Evolutionary conservation across 2,113 vertebrate species (phyloP), one percentile per base, ranked within the genome.

Genomic region (Entomyzon cyanotis): DNA sequence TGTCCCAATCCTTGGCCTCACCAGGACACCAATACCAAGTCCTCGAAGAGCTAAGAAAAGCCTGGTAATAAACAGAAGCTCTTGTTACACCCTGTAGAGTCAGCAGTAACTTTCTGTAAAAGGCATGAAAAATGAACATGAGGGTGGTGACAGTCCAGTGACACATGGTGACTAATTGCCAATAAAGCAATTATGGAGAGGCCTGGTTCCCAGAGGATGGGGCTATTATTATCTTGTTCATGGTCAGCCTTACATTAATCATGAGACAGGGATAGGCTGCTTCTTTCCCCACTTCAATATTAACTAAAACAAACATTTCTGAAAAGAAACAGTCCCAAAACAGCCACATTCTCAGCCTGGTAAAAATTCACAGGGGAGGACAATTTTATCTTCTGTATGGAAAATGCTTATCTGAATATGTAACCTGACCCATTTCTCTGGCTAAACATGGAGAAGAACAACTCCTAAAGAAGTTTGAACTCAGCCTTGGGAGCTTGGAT

Each of bases 301-400:
- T 67, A 65, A 87, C 89, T 80, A 88, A 94, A 91, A 60, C 52
- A 92, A 97, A 94, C 94, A 96, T 92, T 91, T 87, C 76, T 86
- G 82, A 93, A 65, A 91, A 93, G 95, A 91, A 95, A 82, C 84
- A 87, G 94, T 77, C 90, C 91, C 95, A 73, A 87, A 96, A 19
- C 44, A 83, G 92, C 85, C 21, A 53, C 71, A 73, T 97, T 94
- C 91, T 85, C 83, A 83, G 80, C 50, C 87, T 93, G 88, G 87
- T 91, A 93, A 94, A 85, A 83, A 90, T 90, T 95, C 68, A 12
- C 53, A 82, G 49, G 65, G 86, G 64, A 95, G 46, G 83, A 87
- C 47, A 74, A 63, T 80, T 64, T 76, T 89, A 78, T 92, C 87
- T 80, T 86, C 81, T 28, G 5, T 22, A 37, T 63, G n/a, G 30